These are phyloP conservation scores for Eublepharis macularius DNA, from an alignment of 2,113 vertebrate species.

Conservation along the genomic window DNA sequence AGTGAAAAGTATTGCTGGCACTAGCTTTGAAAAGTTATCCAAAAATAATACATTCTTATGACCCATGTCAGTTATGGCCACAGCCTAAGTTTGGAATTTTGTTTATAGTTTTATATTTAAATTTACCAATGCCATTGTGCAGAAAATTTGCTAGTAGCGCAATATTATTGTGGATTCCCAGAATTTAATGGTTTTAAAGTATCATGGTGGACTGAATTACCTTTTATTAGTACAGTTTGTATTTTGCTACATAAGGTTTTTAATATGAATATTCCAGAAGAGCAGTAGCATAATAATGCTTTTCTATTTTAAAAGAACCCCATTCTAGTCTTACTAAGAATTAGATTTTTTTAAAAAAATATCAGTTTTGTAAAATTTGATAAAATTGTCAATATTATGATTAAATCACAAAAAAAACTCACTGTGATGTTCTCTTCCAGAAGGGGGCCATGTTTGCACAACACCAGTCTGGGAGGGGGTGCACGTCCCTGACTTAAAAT, in stretches of 20 bases:
- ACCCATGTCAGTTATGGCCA: constrained; percentile 47
- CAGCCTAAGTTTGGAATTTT: constrained; percentile 46
- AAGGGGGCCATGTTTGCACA: constrained; percentile 50
- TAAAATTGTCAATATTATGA: constrained; percentile 75
- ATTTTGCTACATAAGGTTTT: constrained; percentile 73
- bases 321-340: constrained; percentile 74
- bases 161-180: constrained; percentile 56
- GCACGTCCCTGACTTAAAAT: constrained; percentile 16
- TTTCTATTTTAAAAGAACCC: constrained; percentile 70
- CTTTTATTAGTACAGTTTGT: constrained; percentile 71
- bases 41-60: constrained; percentile 28
- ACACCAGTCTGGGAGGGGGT: constrained; percentile 23
- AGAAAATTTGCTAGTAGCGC: constrained; percentile 38
- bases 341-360: constrained; percentile 68
- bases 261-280: constrained; percentile 69
- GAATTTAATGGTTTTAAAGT: constrained; percentile 60
- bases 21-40: constrained; percentile 40
- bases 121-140: constrained; percentile 50
- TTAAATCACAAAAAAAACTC: constrained; percentile 73
- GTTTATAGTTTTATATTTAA: constrained; percentile 21
- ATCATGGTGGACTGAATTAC: constrained; percentile 63
- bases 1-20: constrained; percentile 29
- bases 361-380: constrained; percentile 77
- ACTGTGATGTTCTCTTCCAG: constrained; percentile 74
- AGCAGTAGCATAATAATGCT: constrained; percentile 70